phyloP scores from a whole-genome alignment of 2,888 invertebrate genomes.

The Himalopsyche anomala region DNA sequence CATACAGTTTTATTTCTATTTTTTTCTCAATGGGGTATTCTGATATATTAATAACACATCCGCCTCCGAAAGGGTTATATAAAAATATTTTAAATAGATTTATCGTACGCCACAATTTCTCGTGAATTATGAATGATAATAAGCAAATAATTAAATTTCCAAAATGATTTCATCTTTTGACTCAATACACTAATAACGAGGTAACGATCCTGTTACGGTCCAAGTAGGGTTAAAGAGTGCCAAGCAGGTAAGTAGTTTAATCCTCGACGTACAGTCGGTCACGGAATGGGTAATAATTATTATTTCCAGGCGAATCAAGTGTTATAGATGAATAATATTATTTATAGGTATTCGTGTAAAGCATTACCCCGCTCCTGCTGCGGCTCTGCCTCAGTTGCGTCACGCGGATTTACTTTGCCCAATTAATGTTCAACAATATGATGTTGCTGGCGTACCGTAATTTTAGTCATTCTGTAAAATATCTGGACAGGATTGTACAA shows the following conservation, averaged over 20 bases:
- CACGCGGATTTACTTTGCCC: conserved; percentile 52
- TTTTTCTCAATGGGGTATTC: too few relatives aligned
- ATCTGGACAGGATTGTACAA: neutral
- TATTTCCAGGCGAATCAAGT: conserved; percentile 60
- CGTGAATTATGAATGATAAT: too few relatives aligned
- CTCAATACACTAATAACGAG: too few relatives aligned
- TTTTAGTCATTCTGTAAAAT: neutral
- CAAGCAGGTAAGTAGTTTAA: conserved; percentile 23
- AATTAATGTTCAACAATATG: conserved; percentile 47
- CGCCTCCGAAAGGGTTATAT: too few relatives aligned
- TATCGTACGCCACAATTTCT: too few relatives aligned
- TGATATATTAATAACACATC: too few relatives aligned
- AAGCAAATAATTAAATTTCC: too few relatives aligned
- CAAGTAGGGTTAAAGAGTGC: conserved; percentile 38
- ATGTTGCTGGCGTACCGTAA: neutral
- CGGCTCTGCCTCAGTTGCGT: conserved; percentile 53
- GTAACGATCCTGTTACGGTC: neutral
- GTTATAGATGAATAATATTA: conserved; percentile 64
- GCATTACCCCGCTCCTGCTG: conserved; percentile 52
- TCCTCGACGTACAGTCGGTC: conserved; percentile 51
- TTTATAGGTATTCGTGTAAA: conserved; percentile 64
- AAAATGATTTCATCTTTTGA: too few relatives aligned
- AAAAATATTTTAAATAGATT: too few relatives aligned
- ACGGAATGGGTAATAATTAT: conserved; percentile 59
- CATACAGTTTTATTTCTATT: too few relatives aligned